These are phyloP conservation scores for Apus apus DNA, from an alignment of 2,113 vertebrate species.

Conservation along the genomic window DNA sequence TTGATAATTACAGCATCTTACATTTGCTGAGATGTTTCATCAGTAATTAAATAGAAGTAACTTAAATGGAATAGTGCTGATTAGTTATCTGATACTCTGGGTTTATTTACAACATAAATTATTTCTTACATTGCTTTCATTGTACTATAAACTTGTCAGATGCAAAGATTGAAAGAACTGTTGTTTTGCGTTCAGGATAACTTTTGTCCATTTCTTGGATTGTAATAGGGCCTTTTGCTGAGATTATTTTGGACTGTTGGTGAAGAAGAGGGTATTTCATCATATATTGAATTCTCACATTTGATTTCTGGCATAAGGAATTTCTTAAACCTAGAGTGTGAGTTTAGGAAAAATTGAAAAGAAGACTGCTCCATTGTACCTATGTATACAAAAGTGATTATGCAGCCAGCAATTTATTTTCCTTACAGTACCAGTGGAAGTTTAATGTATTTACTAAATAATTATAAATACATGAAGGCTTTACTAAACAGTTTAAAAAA, in stretches of 20 bases:
- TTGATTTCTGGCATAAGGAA: background rate
- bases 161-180: background rate
- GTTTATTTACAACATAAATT: background rate
- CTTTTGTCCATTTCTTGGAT: background rate
- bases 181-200: accelerated
- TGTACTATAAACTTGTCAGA: background rate
- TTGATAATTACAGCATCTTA: background rate
- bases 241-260: background rate
- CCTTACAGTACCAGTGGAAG: background rate
- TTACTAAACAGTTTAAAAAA: background rate
- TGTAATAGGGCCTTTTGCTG: background rate
- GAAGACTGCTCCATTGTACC: background rate
- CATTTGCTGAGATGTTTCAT: background rate
- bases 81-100: background rate
- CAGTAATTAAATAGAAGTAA: background rate
- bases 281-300: background rate
- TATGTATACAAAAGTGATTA: background rate
- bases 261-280: background rate
- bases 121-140: background rate
- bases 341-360: background rate
- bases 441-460: background rate
- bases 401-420: background rate
- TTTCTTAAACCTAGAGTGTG: background rate
- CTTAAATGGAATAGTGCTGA: background rate
- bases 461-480: background rate